These are phyloP conservation scores for Eurosta solidaginis DNA, from an alignment of 1,140 invertebrate genomes.

Conservation along the genomic window DNA sequence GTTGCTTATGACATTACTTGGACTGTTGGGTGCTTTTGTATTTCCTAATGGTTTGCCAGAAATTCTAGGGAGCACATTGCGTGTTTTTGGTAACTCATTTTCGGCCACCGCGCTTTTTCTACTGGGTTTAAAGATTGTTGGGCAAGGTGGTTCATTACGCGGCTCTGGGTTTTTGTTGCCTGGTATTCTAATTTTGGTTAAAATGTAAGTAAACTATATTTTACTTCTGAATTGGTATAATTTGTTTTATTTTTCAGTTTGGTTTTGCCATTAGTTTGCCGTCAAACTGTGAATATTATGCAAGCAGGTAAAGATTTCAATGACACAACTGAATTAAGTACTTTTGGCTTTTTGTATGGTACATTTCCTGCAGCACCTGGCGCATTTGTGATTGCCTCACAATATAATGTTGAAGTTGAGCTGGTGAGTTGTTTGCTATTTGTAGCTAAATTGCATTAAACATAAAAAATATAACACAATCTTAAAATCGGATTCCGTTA, in stretches of 20 bases:
- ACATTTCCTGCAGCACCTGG: constrained; percentile 94
- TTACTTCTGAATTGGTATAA: not conserved
- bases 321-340: constrained; percentile 80
- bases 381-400: constrained; percentile 90
- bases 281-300: constrained; percentile 81
- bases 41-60: constrained; percentile 79
- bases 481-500: no score
- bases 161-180: constrained; percentile 80
- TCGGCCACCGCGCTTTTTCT: constrained; percentile 89
- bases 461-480: not conserved
- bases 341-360: constrained; percentile 94
- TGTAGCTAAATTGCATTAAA: no score
- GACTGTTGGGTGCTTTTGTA: constrained; percentile 83
- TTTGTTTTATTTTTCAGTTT: constrained; percentile 64
- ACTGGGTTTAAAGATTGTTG: constrained; percentile 91
- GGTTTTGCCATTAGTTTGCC: constrained; percentile 82
- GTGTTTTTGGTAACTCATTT: constrained; percentile 85
- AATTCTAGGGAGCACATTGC: constrained; percentile 75
- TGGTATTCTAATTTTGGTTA: constrained; percentile 84
- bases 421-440: constrained; percentile 67
- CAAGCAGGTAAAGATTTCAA: constrained; percentile 70
- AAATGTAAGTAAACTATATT: constrained; percentile 70
- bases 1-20: constrained; percentile 90
- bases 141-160: constrained; percentile 77
- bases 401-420: constrained; percentile 85